phyloP scores from a whole-genome alignment of 2,888 invertebrate genomes.

The Folsomia candida region DNA sequence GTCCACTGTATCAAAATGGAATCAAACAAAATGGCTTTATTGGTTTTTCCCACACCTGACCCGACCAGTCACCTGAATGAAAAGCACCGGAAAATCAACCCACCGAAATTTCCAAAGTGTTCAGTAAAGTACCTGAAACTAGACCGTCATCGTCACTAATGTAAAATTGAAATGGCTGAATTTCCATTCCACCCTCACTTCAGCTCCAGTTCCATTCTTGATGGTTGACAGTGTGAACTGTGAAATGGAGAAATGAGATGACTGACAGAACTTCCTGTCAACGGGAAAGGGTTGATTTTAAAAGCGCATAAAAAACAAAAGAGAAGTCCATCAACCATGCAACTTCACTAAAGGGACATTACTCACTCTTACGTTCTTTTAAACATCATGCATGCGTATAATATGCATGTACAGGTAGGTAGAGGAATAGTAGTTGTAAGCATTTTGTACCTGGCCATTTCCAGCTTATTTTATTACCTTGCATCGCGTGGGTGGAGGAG shows the following conservation, averaged over 20 bases:
- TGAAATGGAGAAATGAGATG: slow-evolving; percentile 11
- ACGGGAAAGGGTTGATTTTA: slow-evolving; percentile 10
- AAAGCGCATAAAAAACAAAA: slow-evolving; percentile 19
- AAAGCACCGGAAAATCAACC: background rate
- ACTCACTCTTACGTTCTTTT: background rate
- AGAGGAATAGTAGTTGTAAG: background rate
- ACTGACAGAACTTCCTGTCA: slow-evolving; percentile 21
- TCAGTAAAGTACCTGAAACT: background rate
- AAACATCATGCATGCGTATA: too few relatives aligned
- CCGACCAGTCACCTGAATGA: background rate
- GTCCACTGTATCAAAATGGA: too few relatives aligned
- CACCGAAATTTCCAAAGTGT: background rate
- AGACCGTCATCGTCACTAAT: background rate
- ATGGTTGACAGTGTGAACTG: slow-evolving; percentile 7
- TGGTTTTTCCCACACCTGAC: background rate
- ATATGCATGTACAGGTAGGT: background rate
- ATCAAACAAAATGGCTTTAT: background rate
- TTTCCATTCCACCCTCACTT: background rate
- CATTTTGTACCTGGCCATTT: background rate
- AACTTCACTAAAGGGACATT: slow-evolving; percentile 4
- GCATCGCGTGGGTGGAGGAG: background rate
- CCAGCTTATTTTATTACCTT: background rate
- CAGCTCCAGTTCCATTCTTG: background rate
- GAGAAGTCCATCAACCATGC: slow-evolving; percentile 27
- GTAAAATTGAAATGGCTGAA: background rate